Percentiles rank a stretch among this genome's conserved stretches.
These are phyloP conservation scores for Polypedilum vanderplanki DNA, from an alignment of 1,140 invertebrate genomes.

Conservation along the genomic window DNA sequence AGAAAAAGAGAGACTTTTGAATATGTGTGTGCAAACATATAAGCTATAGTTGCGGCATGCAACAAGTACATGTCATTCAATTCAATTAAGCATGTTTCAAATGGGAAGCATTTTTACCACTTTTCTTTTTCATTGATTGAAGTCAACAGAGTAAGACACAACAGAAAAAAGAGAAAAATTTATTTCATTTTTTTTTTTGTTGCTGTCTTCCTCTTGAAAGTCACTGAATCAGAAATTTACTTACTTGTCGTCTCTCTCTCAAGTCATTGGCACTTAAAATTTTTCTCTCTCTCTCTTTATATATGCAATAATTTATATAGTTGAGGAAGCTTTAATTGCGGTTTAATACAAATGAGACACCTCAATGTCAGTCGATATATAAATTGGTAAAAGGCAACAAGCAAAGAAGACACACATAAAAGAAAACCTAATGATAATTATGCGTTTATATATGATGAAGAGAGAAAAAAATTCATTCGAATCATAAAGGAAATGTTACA, in stretches of 20 bases:
- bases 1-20: neutral
- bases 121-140: neutral
- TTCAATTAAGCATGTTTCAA: conserved; percentile 20
- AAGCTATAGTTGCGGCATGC: neutral
- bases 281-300: neutral
- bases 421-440: conserved; percentile 25
- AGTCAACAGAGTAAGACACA: neutral
- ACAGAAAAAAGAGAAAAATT: neutral
- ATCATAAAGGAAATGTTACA: conserved; percentile 28
- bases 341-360: conserved; percentile 29
- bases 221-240: conserved; percentile 19
- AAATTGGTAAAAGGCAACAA: conserved; percentile 1
- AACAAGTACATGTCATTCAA: conserved; percentile 24
- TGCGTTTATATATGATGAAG: conserved; percentile 9
- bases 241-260: neutral
- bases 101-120: neutral
- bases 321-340: conserved; percentile 26
- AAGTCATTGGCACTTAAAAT: conserved; percentile 21
- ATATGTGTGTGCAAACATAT: neutral
- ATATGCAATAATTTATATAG: neutral
- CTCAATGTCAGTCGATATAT: neutral
- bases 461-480: neutral
- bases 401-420: neutral
- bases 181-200: neutral
- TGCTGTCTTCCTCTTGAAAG: neutral